Evolutionary conservation across 2,113 vertebrate genomes (phyloP).

Genomic region (Laticauda colubrina): DNA sequence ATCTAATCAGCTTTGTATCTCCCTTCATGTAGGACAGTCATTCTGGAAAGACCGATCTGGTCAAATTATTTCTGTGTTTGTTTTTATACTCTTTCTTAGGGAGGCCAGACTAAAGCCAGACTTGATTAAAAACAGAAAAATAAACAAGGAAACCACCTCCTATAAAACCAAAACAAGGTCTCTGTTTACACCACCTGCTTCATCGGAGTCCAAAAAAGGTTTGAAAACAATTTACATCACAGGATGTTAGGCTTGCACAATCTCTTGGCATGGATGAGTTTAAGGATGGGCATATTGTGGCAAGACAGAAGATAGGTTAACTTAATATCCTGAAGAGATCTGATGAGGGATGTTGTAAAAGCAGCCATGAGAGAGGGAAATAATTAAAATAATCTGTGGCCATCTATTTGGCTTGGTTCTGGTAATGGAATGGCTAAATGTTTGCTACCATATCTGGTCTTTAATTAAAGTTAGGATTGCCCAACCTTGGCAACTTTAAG

Average conservation of each 20-base stretch:
- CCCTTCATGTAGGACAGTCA: neutral
- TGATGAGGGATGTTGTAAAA: neutral
- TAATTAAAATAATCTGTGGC: neutral
- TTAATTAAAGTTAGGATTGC: neutral
- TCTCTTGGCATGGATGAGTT: neutral
- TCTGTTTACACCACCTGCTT: neutral
- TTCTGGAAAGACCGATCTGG: neutral
- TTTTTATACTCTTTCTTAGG: neutral
- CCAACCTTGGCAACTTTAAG: neutral
- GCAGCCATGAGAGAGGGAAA: neutral
- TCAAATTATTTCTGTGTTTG: neutral
- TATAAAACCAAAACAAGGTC: neutral
- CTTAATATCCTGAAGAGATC: neutral
- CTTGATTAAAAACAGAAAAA: neutral
- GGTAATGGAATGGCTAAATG: neutral
- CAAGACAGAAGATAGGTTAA: neutral
- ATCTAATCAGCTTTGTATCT: neutral
- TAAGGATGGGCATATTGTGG: neutral
- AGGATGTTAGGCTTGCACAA: neutral
- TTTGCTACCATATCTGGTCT: neutral
- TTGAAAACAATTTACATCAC: neutral
- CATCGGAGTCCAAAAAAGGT: neutral
- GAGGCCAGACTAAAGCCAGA: neutral
- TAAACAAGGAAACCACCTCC: neutral
- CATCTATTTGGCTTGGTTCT: neutral